Evolutionary conservation across 2,113 vertebrate genomes (phyloP).

Genomic region (Odobenus rosmarus): DNA sequence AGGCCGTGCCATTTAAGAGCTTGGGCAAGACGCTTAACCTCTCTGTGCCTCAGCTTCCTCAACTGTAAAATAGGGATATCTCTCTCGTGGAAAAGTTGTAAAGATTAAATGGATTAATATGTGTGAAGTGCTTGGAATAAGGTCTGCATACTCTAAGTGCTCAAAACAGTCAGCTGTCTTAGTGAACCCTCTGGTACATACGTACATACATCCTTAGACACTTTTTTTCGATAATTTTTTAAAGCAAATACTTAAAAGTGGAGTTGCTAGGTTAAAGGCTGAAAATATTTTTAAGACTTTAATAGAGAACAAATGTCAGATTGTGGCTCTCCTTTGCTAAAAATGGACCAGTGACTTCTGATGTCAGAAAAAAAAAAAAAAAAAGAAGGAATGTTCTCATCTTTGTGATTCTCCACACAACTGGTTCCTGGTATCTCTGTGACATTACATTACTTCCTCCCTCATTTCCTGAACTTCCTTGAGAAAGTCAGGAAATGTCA

Average conservation of each 20-base stretch:
- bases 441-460: not conserved
- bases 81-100: not conserved
- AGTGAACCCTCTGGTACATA: not conserved
- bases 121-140: not conserved
- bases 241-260: slow-evolving; percentile 21
- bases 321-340: not conserved
- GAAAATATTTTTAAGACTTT: not conserved
- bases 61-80: not conserved
- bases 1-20: not conserved
- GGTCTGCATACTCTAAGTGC: not conserved
- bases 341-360: not conserved
- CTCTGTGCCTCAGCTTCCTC: not conserved
- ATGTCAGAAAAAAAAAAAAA: not conserved
- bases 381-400: not conserved
- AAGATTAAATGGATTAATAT: not conserved
- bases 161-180: not conserved
- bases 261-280: not conserved
- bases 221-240: not conserved
- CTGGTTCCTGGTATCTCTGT: not conserved
- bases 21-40: not conserved
- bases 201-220: not conserved
- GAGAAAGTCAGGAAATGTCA: not conserved
- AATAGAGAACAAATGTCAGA: not conserved
- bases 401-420: not conserved
- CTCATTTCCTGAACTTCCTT: not conserved